Base-by-base conservation (phyloP, 2,797 vertebrate genomes). In the Ctenopoma multispine region DNA sequence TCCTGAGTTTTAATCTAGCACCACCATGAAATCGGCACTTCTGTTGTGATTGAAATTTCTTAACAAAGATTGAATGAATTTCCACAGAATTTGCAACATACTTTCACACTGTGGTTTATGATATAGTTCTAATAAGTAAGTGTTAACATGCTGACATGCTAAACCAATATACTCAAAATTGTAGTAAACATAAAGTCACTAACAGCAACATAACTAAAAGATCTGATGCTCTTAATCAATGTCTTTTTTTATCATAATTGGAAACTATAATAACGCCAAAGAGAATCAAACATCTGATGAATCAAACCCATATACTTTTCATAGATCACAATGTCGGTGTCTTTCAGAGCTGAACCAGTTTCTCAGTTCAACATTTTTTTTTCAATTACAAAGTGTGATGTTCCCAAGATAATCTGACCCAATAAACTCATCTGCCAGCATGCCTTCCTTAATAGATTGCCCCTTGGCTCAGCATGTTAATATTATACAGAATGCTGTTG, bases 371-470 rank as follows among this genome's bases (percentile, higher is more conserved):
- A 29, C 20, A 44, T 71, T 56, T 51, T 60, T 67, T 55, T 60
- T 67, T 67, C 29, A 46, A 60, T 72, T 48, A 70, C 27, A 63
- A 66, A 63, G 7, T 71, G 34, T 53, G 61, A 75, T 67, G 62
- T 46, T 49, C 63, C 4, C 1, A 79, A 72, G 68, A 77, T 84
- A 63, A 64, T 83, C 40, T 68, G 74, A 76, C 69, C 81, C 69
- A 83, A 89, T 90, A 75, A 83, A 69, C 69, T 59, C 56, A 71
- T 78, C 75, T 79, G 79, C 64, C 80, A 80, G 69, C 66, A 72
- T 73, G 29, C 55, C 66, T 72, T 82, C 56, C 70, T 84, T 74
- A 87, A 82, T 84, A 75, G 87, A 63, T 80, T 43, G 48, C 63
- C 55, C 74, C 57, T 81, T 85, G 69, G 74, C 77, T 77, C 66